Evolutionary conservation across 1,140 invertebrate genomes (phyloP).

Genomic region (Pachypeltis micranthus): DNA sequence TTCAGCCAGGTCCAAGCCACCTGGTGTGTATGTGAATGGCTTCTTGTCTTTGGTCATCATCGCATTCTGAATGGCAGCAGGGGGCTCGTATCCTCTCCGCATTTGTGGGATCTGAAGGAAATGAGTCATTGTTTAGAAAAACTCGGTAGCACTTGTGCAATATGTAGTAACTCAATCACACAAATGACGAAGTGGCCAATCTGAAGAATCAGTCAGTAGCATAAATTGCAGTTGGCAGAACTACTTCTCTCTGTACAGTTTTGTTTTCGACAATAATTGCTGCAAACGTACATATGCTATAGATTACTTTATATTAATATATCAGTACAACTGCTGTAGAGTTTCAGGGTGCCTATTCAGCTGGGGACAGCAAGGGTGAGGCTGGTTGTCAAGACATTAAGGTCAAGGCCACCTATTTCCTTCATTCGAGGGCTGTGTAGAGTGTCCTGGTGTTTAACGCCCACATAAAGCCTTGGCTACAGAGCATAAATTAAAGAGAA

Average conservation of each 20-base stretch:
- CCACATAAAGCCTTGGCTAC: no score
- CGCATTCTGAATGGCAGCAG: slow-evolving; percentile 78
- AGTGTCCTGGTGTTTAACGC: no score
- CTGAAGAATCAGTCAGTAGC: background rate
- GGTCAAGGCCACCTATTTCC: no score
- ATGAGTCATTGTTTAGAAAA: slow-evolving; percentile 12
- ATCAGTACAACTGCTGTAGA: no score
- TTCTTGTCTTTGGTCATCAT: slow-evolving; percentile 94
- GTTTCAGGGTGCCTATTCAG: no score
- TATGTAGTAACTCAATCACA: background rate
- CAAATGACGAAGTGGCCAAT: background rate
- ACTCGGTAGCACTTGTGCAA: background rate
- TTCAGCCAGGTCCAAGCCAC: slow-evolving; percentile 78
- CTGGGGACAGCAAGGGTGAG: no score
- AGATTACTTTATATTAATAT: no score
- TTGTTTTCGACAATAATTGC: background rate
- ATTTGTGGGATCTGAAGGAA: slow-evolving; percentile 23
- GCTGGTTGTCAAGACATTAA: no score
- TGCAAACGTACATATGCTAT: background rate
- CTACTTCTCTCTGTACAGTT: background rate
- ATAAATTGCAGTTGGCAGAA: background rate
- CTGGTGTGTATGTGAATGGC: slow-evolving; percentile 86
- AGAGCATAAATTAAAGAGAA: no score
- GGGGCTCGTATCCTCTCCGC: slow-evolving; percentile 49
- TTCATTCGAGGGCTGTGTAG: no score